Conservation (phyloP, 2,113 vertebrate genomes). For the Notiomystis cincta region DNA sequence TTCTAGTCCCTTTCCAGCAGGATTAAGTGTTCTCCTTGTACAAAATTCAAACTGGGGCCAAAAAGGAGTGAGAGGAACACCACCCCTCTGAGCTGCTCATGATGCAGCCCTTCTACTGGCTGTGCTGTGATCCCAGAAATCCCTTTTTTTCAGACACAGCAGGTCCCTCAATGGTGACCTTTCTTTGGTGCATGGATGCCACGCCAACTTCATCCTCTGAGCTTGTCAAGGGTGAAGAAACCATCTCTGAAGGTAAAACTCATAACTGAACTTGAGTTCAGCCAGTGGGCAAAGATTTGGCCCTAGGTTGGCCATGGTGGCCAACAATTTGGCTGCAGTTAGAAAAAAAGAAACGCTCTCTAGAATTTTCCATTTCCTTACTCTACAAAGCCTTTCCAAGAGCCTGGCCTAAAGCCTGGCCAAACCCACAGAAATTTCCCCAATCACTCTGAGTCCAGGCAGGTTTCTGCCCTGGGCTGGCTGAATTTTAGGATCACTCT, state of each 20-base stretch:
- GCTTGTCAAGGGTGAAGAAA: neutral
- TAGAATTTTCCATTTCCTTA: neutral
- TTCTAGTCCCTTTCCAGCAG: neutral
- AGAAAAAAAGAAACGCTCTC: neutral
- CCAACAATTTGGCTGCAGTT: neutral
- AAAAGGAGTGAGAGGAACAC: neutral
- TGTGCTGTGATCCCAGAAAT: neutral
- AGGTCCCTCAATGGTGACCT: neutral
- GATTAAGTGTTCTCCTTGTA: slow-evolving; percentile 38
- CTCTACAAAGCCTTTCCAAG: neutral
- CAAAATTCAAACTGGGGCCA: neutral
- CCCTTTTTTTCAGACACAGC: neutral
- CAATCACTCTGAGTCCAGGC: neutral
- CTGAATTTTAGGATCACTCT: neutral
- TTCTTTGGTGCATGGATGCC: neutral
- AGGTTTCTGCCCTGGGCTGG: neutral
- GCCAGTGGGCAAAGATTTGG: neutral
- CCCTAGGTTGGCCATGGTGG: neutral
- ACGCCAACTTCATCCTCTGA: neutral
- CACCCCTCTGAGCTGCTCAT: neutral
- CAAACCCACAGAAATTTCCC: neutral
- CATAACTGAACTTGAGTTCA: neutral
- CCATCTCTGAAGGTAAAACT: neutral
- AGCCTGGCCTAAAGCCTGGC: neutral
- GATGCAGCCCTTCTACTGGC: neutral